phyloP scores from a whole-genome alignment of 2,113 vertebrate species.

The Empidonax traillii region DNA sequence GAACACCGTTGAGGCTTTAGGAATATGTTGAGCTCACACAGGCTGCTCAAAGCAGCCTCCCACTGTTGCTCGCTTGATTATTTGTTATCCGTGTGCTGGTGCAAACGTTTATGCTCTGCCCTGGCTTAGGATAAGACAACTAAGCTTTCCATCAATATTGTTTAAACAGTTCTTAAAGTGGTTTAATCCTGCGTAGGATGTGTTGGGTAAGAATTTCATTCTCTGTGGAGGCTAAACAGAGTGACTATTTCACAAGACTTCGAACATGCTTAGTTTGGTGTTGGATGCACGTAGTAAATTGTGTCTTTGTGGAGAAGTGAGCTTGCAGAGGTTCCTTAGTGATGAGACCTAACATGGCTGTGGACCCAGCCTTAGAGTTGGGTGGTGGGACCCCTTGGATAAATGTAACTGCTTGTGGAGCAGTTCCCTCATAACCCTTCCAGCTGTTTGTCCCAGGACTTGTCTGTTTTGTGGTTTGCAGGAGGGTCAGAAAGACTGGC shows the following conservation, averaged over 20 bases:
- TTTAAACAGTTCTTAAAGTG: background rate
- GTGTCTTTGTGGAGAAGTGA: background rate
- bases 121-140: background rate
- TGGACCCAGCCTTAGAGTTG: background rate
- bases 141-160: background rate
- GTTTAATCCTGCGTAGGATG: background rate
- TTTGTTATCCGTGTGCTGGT: background rate
- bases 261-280: background rate
- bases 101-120: background rate
- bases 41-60: background rate
- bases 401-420: background rate
- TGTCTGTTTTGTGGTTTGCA: background rate
- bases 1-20: background rate
- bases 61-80: background rate
- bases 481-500: background rate
- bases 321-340: background rate
- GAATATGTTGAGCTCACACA: background rate
- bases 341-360: background rate
- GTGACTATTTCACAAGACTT: background rate
- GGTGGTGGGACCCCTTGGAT: background rate
- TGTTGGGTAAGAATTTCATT: background rate
- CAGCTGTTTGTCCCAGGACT: background rate
- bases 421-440: background rate
- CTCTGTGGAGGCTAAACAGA: background rate
- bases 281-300: background rate